Base-by-base conservation (phyloP, 2,113 vertebrate genomes). In the Sylvia atricapilla region DNA sequence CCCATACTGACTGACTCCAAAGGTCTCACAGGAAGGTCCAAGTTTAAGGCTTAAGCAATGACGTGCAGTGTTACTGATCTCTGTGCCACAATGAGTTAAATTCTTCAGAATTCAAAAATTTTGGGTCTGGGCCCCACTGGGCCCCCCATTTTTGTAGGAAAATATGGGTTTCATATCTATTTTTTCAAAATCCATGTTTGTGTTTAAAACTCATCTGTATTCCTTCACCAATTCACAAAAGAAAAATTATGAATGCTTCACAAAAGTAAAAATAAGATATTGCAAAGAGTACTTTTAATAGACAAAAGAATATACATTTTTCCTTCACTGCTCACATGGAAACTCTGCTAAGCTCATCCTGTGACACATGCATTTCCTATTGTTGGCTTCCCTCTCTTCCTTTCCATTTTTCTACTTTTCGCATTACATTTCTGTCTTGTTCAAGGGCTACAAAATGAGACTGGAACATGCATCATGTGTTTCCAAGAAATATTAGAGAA, bases 401-500 rank as follows among this genome's bases (percentile, higher is more conserved):
- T 59, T 82, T 76, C 35, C 13, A 16, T 78, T 79, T 88, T 70
- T 76, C 73, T 85, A 30, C 62, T 41, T 78, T 80, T 87, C 37
- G 59, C 41, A 20, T 74, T 86, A 84, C 18, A 75, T 81, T 95
- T 94, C 60, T 90, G 47, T 78, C 47, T 47, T 74, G 43, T 74
- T 64, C 52, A 70, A 80, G 25, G 33, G 30, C 64, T 84, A 77
- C 18, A 94, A 35, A 94, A 89, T 59, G 47, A 77, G 50, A 60
- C 60, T 67, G 76, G 44, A 90, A 93, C 47, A 76, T 75, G 83
- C 93, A 88, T 90, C 55, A 67, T 33, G 9, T 80, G 21, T 81
- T 93, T 90, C 89, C 95, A 94, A 94, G 86, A 94, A 84, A 80
- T 55, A 87, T 1, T 1, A 56, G 33, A 73, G 64, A 92, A 81